Evolutionary conservation across 1,140 invertebrate species (phyloP).

Genomic region (Drosophila repletoides): DNA sequence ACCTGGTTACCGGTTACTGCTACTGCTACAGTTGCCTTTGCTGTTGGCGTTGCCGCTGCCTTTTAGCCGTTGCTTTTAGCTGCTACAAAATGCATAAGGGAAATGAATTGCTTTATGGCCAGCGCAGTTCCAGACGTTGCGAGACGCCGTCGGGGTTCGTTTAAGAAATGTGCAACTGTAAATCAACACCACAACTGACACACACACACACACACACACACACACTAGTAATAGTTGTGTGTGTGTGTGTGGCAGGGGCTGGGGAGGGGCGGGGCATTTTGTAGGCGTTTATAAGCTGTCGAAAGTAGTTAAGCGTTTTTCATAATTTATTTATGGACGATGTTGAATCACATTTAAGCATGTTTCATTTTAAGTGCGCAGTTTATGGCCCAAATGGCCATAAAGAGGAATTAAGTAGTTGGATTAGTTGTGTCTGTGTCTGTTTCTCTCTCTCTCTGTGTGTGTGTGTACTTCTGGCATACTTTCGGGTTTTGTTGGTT

Average conservation of each 20-base stretch:
- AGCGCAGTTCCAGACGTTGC: slow-evolving; percentile 60
- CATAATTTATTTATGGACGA: slow-evolving; percentile 77
- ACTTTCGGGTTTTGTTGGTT: slow-evolving; percentile 41
- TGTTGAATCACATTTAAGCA: slow-evolving; percentile 65
- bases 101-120: slow-evolving; percentile 78
- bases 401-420: slow-evolving; percentile 70
- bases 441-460: neutral
- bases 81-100: slow-evolving; percentile 74
- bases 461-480: slow-evolving; percentile 27
- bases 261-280: slow-evolving; percentile 57
- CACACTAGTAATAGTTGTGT: too few species aligned
- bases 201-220: slow-evolving; percentile 19
- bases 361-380: slow-evolving; percentile 79
- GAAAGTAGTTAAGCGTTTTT: slow-evolving; percentile 81
- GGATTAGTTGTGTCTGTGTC: slow-evolving; percentile 17
- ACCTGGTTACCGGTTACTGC: slow-evolving; percentile 16
- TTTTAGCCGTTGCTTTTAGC: slow-evolving; percentile 10
- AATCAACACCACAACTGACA: slow-evolving; percentile 60
- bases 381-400: slow-evolving; percentile 68
- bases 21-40: too few species aligned
- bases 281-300: slow-evolving; percentile 80
- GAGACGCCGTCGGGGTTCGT: slow-evolving; percentile 7
- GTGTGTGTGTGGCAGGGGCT: too few species aligned
- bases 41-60: neutral
- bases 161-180: slow-evolving; percentile 76